A percentile compares a stretch with the other conserved stretches of the same genome.
These are phyloP conservation scores for Leistus spinibarbis DNA, from an alignment of 2,888 invertebrate genomes.

Conservation along the genomic window DNA sequence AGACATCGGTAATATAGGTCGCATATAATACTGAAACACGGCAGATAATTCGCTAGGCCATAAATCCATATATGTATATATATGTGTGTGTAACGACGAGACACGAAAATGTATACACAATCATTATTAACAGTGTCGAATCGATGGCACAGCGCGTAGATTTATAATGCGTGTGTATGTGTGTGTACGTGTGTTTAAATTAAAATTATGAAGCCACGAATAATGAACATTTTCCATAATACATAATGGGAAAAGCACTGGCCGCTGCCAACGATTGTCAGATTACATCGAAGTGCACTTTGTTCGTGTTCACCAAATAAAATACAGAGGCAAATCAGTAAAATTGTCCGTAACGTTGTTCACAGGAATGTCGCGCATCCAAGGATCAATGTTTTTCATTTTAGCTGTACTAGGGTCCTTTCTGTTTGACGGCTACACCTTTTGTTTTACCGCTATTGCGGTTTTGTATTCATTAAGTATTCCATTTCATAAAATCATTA, in stretches of 20 bases:
- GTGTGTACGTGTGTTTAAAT: constrained; percentile 24
- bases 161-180: constrained; percentile 32
- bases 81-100: constrained; percentile 13
- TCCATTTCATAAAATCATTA: too few species aligned
- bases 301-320: not conserved
- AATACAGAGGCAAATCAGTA: not conserved
- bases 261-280: not conserved
- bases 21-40: not conserved
- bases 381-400: not conserved
- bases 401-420: too few species aligned
- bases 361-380: not conserved
- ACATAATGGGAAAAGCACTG: constrained; percentile 23
- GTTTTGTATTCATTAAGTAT: too few species aligned
- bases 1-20: too few species aligned
- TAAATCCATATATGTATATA: constrained; percentile 6
- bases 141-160: constrained; percentile 11
- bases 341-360: not conserved
- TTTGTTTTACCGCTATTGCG: too few species aligned
- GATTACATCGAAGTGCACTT: constrained; percentile 32
- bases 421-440: too few species aligned
- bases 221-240: constrained; percentile 39
- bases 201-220: constrained; percentile 36
- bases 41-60: constrained; percentile 30
- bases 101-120: constrained; percentile 20
- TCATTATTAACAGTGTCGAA: constrained; percentile 36